These are phyloP conservation scores for Odontamblyopus lacepedii DNA, from an alignment of 2,797 vertebrate genomes.

Conservation along the genomic window DNA sequence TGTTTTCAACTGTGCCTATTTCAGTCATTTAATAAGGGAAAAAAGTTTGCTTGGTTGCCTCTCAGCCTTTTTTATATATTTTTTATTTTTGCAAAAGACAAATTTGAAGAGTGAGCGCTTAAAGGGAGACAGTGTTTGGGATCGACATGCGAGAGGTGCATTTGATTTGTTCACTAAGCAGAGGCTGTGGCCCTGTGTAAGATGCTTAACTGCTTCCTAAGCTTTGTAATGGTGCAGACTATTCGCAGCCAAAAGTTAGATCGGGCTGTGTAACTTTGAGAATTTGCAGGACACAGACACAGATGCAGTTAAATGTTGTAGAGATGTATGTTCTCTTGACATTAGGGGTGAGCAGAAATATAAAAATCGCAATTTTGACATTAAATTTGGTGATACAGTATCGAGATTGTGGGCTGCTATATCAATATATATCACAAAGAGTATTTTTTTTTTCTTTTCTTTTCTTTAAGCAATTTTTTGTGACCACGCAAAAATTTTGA, in stretches of 20 bases:
- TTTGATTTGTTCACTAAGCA: slow-evolving; percentile 34
- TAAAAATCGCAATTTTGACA: no score
- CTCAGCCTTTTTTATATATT: slow-evolving; percentile 10
- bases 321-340: neutral
- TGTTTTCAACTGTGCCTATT: slow-evolving; percentile 57
- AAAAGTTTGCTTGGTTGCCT: slow-evolving; percentile 48
- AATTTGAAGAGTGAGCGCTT: slow-evolving; percentile 37
- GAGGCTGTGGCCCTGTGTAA: slow-evolving; percentile 47
- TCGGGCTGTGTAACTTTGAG: slow-evolving; percentile 38
- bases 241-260: slow-evolving; percentile 40
- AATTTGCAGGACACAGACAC: slow-evolving; percentile 36
- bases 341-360: no score
- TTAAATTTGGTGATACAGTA: no score
- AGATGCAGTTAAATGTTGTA: slow-evolving; percentile 20
- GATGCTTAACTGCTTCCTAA: slow-evolving; percentile 57
- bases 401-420: no score
- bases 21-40: slow-evolving; percentile 57
- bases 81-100: slow-evolving; percentile 17
- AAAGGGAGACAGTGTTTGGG: slow-evolving; percentile 12
- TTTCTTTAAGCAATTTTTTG: no score
- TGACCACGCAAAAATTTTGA: no score
- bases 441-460: no score
- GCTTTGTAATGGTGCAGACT: slow-evolving; percentile 46
- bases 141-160: neutral
- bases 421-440: no score